Evolutionary conservation across 1,140 invertebrate species (phyloP), one percentile per base, ranked within the genome.

Genomic region (Drosophila kanapiae): DNA sequence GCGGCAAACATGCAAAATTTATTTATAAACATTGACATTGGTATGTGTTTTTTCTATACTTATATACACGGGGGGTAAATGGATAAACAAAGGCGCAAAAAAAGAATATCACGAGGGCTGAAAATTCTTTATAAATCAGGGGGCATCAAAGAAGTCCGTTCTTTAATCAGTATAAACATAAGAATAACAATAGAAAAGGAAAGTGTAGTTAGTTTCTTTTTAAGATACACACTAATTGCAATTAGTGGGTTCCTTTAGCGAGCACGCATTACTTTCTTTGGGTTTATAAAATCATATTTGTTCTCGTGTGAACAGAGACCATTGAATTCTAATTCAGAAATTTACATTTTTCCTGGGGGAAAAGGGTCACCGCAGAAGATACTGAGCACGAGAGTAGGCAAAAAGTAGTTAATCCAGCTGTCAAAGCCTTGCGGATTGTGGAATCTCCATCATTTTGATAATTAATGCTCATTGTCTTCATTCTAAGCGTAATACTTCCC

Each of bases 1-100:
- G 74, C 64, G 54, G 53, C 63, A 71, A 64, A 58, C 77, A 79
- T 71, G 75, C 76, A 65, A 58, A 68, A 37, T 78, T 62, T 82
- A 72, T 81, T 62, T 77, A 47, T 65, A 77, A 82, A 82, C 80
- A 82, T 82, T 82, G 72, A 81, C 72, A 81, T 72, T 70, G 42
- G 27, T 71, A 27, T 71, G 64, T 40, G 40, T 70, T 29, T 18
- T 14, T 13, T 11, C 9, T 14, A 43, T n/a, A 38, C 51, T 51
- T 48, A 35, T 56, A 59, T 45, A 14, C 31, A 48, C 13, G 18
- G 38, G 53, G 53, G 53, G 53, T 38, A 56, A 56, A 56, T 49
- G 67, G 38, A 48, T 59, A 72, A 72, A 71, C 53, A 72, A 71
- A 37, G 51, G 51, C 51, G 49, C 57, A 59, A 40, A 35, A 40